Conservation (phyloP, 2,888 invertebrate species). For the Tetragonisca angustula region DNA sequence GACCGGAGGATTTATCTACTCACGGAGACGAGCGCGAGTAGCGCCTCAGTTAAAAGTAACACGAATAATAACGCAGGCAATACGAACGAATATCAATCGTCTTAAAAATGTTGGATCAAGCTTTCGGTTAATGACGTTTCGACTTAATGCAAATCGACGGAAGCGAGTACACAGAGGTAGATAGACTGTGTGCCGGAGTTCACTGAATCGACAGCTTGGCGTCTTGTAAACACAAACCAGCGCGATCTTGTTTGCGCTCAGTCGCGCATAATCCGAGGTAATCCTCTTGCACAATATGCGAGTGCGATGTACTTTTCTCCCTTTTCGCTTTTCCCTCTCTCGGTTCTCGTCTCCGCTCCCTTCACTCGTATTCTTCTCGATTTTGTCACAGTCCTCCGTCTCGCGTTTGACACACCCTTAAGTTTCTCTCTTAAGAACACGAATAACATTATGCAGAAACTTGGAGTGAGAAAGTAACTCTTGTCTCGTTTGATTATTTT, state of each 20-base stretch:
- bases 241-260: constrained; percentile 82
- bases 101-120: not conserved
- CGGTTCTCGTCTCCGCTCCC: no score
- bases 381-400: not conserved
- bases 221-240: constrained; percentile 82
- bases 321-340: constrained; percentile 15
- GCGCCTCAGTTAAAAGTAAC: not conserved
- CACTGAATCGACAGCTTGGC: constrained; percentile 81
- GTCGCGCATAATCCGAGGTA: constrained; percentile 83
- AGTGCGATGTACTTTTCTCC: constrained; percentile 68
- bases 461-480: not conserved
- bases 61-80: not conserved
- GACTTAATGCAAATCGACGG: constrained; percentile 58
- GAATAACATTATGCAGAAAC: not conserved
- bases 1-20: no score
- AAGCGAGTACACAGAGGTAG: not conserved
- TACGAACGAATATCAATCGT: not conserved
- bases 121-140: not conserved
- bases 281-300: constrained; percentile 83
- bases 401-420: not conserved
- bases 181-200: constrained; percentile 60
- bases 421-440: not conserved
- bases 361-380: not conserved
- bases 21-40: no score
- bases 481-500: not conserved